Conservation (phyloP, 2,113 vertebrate genomes). For the Scopus umbretta region DNA sequence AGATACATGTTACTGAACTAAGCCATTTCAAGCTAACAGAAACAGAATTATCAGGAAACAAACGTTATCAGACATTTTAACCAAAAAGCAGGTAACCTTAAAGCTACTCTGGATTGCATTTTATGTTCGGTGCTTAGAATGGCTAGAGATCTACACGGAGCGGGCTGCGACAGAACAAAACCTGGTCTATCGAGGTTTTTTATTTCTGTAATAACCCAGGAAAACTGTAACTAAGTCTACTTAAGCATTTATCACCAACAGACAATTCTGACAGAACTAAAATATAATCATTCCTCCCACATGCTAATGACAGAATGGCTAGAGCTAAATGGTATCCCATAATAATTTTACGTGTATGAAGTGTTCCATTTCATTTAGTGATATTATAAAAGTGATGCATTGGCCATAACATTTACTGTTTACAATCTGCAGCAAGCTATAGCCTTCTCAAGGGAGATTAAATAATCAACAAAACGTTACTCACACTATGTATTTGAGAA, state of each 20-base stretch:
- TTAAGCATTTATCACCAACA: conserved; percentile 22
- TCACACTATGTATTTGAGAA: not conserved
- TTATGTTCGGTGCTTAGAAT: not conserved
- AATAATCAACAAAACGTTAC: conserved; percentile 29
- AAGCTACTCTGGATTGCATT: not conserved
- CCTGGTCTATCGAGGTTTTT: not conserved
- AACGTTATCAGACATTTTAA: not conserved
- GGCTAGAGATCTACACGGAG: rapidly evolving
- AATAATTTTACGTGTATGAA: conserved; percentile 31
- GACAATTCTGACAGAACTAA: conserved; percentile 17
- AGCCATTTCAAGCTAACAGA: not conserved
- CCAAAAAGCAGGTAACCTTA: not conserved
- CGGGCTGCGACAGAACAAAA: not conserved
- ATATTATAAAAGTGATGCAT: conserved; percentile 57
- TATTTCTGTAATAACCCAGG: conserved; percentile 19
- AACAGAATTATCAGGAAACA: not conserved
- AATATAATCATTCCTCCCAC: conserved; percentile 7
- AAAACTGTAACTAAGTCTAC: not conserved
- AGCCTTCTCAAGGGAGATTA: conserved; percentile 40
- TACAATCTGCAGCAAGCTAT: conserved; percentile 47
- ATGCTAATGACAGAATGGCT: conserved; percentile 33
- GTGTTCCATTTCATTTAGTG: conserved; percentile 43
- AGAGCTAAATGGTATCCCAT: conserved; percentile 15
- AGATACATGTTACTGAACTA: not conserved
- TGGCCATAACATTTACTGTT: conserved; percentile 44